Evolutionary conservation across 2,888 invertebrate genomes (phyloP), one percentile per base, ranked within the genome.

Genomic region (Clanis bilineata): DNA sequence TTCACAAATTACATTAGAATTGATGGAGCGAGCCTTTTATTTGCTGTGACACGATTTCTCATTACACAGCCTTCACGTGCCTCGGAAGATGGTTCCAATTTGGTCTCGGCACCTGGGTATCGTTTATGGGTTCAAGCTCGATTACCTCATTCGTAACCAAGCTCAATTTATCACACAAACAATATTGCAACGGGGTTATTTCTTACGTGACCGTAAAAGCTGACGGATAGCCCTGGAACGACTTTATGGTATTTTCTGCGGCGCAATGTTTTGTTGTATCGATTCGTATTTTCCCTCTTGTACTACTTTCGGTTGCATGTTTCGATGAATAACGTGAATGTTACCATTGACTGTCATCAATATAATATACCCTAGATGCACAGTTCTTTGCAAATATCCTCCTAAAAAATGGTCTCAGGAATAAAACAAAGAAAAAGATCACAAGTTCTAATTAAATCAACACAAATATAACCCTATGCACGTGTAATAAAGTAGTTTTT

Each of bases 11-110:
- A 23, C 23, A 12, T n/a, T 18, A 41, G 41, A 41, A 41, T 51
- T 51, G 51, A 51, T 32, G 18, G 51, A 18, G 10, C 18, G 21
- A 22, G 39, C 55, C 59, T 60, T 64, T 64, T 60, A 63, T 62
- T 63, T 61, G 61, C 28, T 58, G 57, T 62, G 32, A 54, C 58
- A 57, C 56, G 58, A 41, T 64, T 65, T 67, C 68, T 68, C 72
- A 70, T 76, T 69, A 74, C 67, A 59, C 39, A 51, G 41, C 59
- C 58, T 58, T 59, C 58, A 58, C 59, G 62, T 67, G 61, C 64
- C 60, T 65, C 60, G 51, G 58, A 58, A 67, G 70, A 71, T 76
- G 70, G 73, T 74, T 68, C 67, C 68, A 71, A 72, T 77, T 75
- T 69, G 59, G 59, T 58, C 61, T 12, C 66, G 57, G 62, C 76